These are phyloP conservation scores for Ecliptopera silaceata DNA, from an alignment of 2,888 invertebrate species.

Conservation along the genomic window DNA sequence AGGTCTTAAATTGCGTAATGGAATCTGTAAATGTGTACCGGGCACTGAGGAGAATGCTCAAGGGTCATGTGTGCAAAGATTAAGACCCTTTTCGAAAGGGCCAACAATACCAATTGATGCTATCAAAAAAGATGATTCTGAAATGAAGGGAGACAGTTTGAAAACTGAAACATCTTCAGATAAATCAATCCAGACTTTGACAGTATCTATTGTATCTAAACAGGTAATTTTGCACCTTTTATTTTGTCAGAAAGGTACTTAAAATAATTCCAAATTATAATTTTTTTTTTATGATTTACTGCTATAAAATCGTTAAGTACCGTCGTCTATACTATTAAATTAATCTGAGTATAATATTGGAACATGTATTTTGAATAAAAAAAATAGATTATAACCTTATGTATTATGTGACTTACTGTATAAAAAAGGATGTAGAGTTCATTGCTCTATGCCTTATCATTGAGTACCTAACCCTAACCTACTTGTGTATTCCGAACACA, in stretches of 20 bases:
- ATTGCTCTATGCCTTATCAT: background rate
- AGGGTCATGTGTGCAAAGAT: constrained; percentile 61
- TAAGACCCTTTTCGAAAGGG: constrained; percentile 70
- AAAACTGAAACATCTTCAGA: constrained; percentile 68
- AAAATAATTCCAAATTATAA: too few relatives aligned
- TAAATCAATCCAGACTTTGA: constrained; percentile 85
- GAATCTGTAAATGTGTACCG: constrained; percentile 88
- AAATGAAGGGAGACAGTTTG: constrained; percentile 50
- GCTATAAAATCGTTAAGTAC: too few relatives aligned
- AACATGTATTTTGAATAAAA: too few relatives aligned
- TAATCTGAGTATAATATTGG: too few relatives aligned
- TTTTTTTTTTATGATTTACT: too few relatives aligned
- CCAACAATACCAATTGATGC: constrained; percentile 62
- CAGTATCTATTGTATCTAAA: constrained; percentile 90
- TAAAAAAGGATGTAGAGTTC: background rate
- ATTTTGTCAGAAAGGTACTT: too few relatives aligned
- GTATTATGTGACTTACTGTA: too few relatives aligned
- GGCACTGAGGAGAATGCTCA: constrained; percentile 81
- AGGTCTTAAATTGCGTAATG: constrained; percentile 82
- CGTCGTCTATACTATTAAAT: too few relatives aligned
- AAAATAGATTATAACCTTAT: too few relatives aligned
- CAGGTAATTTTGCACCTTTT: constrained; percentile 76
- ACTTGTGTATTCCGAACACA: background rate
- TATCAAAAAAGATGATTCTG: constrained; percentile 61
- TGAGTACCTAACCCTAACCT: background rate